phyloP scores from a whole-genome alignment of 2,888 invertebrate species.

The Eutolmus rufibarbis region DNA sequence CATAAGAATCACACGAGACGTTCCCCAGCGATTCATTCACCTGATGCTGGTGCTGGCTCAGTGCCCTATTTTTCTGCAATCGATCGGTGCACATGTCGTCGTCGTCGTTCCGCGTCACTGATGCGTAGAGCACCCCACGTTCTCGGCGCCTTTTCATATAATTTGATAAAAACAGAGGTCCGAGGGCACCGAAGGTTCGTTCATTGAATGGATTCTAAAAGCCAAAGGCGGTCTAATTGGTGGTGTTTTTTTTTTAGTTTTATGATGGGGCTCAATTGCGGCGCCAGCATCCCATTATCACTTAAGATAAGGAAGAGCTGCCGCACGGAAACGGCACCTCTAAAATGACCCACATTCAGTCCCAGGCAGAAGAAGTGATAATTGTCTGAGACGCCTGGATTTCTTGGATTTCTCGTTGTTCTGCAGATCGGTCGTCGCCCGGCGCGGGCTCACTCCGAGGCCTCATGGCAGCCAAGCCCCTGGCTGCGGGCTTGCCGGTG shows the following conservation, averaged over 20 bases:
- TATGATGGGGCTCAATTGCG: neutral
- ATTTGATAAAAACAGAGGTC: neutral
- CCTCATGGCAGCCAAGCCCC: neutral
- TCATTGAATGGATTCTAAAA: neutral
- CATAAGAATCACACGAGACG: neutral
- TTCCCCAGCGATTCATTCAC: neutral
- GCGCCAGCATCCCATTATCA: neutral
- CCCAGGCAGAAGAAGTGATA: neutral
- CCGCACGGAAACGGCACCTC: neutral
- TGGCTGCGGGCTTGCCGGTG: neutral
- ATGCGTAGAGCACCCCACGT: neutral
- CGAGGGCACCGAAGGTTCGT: neutral
- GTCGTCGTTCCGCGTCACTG: neutral
- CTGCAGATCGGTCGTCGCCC: neutral
- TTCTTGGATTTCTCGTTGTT: neutral
- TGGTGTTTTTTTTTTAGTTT: neutral
- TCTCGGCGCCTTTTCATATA: neutral
- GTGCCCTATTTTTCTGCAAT: neutral
- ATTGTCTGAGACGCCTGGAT: neutral
- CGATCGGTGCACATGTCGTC: neutral
- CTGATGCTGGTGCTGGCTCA: neutral
- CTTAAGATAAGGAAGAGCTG: neutral
- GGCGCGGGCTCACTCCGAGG: neutral
- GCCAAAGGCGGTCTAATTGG: neutral
- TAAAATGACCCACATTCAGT: neutral